Evolutionary conservation across 2,888 invertebrate genomes (phyloP), one percentile per base, ranked within the genome.

Genomic region (Rhamphomyia laevipes): DNA sequence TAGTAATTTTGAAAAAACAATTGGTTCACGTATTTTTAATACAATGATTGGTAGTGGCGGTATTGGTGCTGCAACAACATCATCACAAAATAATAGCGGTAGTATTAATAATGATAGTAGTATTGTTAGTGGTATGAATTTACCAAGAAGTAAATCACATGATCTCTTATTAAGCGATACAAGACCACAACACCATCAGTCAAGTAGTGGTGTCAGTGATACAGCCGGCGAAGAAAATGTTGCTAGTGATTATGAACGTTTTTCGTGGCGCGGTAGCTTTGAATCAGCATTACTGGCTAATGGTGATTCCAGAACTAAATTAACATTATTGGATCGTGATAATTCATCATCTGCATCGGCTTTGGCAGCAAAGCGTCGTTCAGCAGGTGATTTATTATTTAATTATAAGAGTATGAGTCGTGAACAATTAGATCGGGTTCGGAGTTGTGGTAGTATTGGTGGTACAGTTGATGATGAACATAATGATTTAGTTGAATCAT

Each of bases 261-360:
- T 90, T 70, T 88, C 88, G 61, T 91, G 91, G 91, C 78, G 90
- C 53, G 91, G 91, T 57, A 90, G 90, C 71, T 91, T 91, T 69
- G 91, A 91, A 66, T 89, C 89, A n/a, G 88, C 91, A 40, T 73
- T 91, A 50, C 77, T 89, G 70, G 90, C 89, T 12, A 69, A 69
- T 63, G 86, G 88, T 2, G 90, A 91, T 67, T 89, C 88, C 10
- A 75, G 89, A 57, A 88, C 85, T 38, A 86, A 84, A 58, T 69
- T 88, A 50, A 78, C 80, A 42, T 67, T 81, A 43, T 64, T 82
- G 30, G 80, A 80, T 27, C 77, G 78, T 49, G 81, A 81, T 59
- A 81, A 81, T 49, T 77, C 78, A 52, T 77, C 77, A 45, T 77
- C 77, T 55, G 81, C 81, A 43, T 71, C 79, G 57, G 80, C 80